A percentile compares a stretch with the other conserved stretches of the same genome.
Conservation (phyloP, 1,140 invertebrate species). For the Trichogramma pretiosum region DNA sequence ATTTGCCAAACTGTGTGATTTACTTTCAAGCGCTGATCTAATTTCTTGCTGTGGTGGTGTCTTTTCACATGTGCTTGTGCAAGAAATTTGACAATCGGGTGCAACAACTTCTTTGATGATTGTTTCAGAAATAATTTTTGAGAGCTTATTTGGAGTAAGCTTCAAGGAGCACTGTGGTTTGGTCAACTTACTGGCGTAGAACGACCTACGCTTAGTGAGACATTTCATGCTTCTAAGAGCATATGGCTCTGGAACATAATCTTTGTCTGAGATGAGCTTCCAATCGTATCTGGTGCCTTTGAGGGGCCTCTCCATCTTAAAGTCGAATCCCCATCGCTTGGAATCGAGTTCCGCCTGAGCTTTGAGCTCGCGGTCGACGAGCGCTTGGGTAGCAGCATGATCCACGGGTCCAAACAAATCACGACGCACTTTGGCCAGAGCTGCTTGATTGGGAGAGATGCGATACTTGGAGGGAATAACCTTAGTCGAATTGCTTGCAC, state of each 20-base stretch:
- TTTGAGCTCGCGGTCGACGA: slow-evolving; percentile 40
- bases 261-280: slow-evolving; percentile 31
- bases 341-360: slow-evolving; percentile 39
- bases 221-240: slow-evolving; percentile 41
- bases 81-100: too few relatives aligned
- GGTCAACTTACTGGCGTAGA: slow-evolving; percentile 23
- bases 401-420: slow-evolving; percentile 49
- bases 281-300: slow-evolving; percentile 38
- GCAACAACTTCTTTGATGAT: too few relatives aligned
- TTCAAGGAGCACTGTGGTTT: not conserved
- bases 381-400: slow-evolving; percentile 41
- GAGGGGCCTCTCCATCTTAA: slow-evolving; percentile 36
- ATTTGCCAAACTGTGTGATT: too few relatives aligned
- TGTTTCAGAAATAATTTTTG: too few relatives aligned
- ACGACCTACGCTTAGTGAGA: slow-evolving; percentile 32
- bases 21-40: too few relatives aligned
- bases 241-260: slow-evolving; percentile 41
- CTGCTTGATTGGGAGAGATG: slow-evolving; percentile 32
- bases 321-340: slow-evolving; percentile 47
- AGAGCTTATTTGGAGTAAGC: too few relatives aligned
- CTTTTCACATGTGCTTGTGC: too few relatives aligned
- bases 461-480: slow-evolving; percentile 8
- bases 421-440: slow-evolving; percentile 39
- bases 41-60: too few relatives aligned
- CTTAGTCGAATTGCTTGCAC: not conserved